Evolutionary conservation across 1,140 invertebrate genomes (phyloP).

Genomic region (Sycophaga agraensis): DNA sequence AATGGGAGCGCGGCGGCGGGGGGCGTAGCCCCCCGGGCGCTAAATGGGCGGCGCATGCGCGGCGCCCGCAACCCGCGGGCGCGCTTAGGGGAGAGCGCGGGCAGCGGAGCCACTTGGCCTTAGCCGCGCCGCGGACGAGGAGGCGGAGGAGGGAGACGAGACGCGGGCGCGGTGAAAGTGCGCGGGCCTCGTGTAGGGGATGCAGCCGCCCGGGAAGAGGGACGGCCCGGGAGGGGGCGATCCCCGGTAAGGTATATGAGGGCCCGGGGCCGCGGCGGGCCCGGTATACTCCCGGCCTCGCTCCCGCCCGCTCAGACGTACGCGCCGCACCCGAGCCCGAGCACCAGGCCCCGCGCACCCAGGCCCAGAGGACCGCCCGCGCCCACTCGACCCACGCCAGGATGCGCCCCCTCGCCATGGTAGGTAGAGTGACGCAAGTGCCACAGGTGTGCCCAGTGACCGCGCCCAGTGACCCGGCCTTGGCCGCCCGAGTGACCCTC

Average conservation of each 20-base stretch:
- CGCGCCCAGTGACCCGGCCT: no score
- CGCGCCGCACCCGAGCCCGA: constrained; percentile 22
- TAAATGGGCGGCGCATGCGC: neutral
- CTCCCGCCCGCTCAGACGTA: constrained; percentile 47
- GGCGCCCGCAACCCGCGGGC: neutral
- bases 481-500: no score
- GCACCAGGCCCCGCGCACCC: neutral
- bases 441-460: no score
- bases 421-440: constrained; percentile 47
- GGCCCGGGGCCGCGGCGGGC: constrained; percentile 43
- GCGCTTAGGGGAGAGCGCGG: neutral
- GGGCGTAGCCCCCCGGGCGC: no score
- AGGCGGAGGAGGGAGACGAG: neutral
- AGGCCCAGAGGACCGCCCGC: neutral
- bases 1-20: no score
- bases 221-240: constrained; percentile 39
- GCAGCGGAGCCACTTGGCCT: neutral
- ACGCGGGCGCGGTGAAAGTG: constrained; percentile 49
- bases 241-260: constrained; percentile 56
- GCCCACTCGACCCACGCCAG: constrained; percentile 8
- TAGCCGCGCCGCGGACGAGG: no score
- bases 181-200: constrained; percentile 23
- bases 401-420: constrained; percentile 48
- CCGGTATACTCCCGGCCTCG: constrained; percentile 51
- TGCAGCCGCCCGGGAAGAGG: constrained; percentile 27